A percentile compares a stretch with the other conserved stretches of the same genome.
These are phyloP conservation scores for Lophochroa leadbeateri DNA, from an alignment of 2,113 vertebrate genomes.

Conservation along the genomic window DNA sequence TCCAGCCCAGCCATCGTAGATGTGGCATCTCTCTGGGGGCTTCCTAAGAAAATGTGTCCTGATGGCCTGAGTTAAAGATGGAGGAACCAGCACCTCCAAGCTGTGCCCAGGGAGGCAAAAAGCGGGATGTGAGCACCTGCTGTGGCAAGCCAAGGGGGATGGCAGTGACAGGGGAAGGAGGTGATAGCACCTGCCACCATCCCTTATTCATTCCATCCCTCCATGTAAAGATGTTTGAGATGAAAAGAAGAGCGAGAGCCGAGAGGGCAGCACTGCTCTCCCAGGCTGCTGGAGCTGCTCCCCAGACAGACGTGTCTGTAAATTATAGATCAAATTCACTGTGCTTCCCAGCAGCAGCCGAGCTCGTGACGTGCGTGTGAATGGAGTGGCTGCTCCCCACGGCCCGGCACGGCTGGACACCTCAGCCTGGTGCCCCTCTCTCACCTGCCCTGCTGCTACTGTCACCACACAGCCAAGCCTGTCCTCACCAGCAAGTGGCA, in stretches of 20 bases:
- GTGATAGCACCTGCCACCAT: background rate
- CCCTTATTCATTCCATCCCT: background rate
- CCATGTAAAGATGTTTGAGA: background rate
- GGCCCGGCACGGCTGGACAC: background rate
- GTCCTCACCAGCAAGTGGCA: background rate
- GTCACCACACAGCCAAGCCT: background rate
- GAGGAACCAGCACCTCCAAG: background rate
- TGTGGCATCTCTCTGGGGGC: constrained; percentile 21
- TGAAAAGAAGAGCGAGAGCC: background rate
- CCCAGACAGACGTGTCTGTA: background rate
- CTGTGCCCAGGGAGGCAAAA: background rate
- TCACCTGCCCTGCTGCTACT: background rate
- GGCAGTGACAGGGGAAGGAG: background rate
- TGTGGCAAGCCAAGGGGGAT: background rate
- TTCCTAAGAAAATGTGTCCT: background rate
- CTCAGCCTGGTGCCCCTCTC: background rate
- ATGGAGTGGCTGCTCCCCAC: background rate
- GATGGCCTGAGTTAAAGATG: background rate
- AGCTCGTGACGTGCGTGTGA: background rate
- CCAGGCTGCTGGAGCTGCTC: background rate
- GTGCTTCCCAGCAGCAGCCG: background rate
- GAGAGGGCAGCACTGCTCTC: background rate
- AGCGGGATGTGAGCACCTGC: background rate
- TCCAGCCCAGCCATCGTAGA: background rate
- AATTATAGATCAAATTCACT: constrained; percentile 30